Evolutionary conservation across 1,140 invertebrate species (phyloP).

Genomic region (Aphelenchoides besseyi): DNA sequence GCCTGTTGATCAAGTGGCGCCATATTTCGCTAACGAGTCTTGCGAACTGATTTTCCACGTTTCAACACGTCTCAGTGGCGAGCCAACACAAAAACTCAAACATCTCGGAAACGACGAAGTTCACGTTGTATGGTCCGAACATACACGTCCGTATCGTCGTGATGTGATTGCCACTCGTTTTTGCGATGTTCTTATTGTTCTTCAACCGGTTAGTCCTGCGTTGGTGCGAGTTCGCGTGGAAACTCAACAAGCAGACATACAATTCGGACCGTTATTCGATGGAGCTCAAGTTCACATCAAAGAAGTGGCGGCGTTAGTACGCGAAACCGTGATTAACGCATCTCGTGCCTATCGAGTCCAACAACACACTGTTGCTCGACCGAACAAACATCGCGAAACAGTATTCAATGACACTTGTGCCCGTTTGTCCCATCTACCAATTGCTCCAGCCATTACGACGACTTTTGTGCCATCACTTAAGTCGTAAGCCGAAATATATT

Average conservation of each 20-base stretch:
- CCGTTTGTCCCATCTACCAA: conserved; percentile 35
- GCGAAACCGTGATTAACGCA: conserved; percentile 66
- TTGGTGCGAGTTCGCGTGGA: conserved; percentile 54
- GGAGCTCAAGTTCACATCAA: conserved; percentile 80
- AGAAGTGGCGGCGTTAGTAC: conserved; percentile 79
- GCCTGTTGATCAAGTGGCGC: conserved; percentile 84
- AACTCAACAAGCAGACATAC: conserved; percentile 72
- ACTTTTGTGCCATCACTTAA: conserved; percentile 34
- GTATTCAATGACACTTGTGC: conserved; percentile 50
- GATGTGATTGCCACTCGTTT: conserved; percentile 98
- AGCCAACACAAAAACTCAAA: conserved; percentile 60
- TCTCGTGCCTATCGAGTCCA: conserved; percentile 54
- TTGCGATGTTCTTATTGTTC: conserved; percentile 94
- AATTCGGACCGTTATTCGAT: conserved; percentile 92
- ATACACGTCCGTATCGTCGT: conserved; percentile 85
- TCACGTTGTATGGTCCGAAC: conserved; percentile 98
- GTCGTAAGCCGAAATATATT: conserved; percentile 7
- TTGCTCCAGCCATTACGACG: conserved; percentile 45
- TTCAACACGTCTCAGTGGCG: conserved; percentile 83
- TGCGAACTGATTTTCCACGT: conserved; percentile 90
- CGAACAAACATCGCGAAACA: conserved; percentile 55
- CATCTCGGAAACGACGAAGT: conserved; percentile 83
- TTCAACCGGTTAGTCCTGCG: conserved; percentile 75
- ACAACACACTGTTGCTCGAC: conserved; percentile 44
- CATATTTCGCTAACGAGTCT: conserved; percentile 91